phyloP scores from a whole-genome alignment of 37 sponge, comb jelly and placozoan genomes.

The Beroe forskalii region DNA sequence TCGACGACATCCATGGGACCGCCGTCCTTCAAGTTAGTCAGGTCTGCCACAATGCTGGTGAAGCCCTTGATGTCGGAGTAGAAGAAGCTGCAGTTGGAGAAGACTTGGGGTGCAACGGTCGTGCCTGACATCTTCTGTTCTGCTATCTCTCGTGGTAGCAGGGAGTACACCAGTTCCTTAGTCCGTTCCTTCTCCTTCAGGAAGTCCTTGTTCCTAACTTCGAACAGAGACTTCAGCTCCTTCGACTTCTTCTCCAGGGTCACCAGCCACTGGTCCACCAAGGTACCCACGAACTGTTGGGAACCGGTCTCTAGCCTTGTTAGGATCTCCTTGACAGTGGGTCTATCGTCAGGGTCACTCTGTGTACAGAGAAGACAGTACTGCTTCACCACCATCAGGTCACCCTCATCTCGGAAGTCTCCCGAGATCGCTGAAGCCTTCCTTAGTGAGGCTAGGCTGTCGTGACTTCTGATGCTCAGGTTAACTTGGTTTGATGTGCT shows the following conservation, averaged over 20 bases:
- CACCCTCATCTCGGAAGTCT: background rate
- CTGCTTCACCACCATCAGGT: background rate
- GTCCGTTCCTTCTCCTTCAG: slow-evolving; percentile 45
- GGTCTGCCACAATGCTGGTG: slow-evolving; percentile 50
- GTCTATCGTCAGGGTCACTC: background rate
- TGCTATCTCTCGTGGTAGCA: slow-evolving; percentile 36
- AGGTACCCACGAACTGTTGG: background rate
- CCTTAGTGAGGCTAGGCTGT: background rate
- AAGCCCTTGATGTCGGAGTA: slow-evolving; percentile 60
- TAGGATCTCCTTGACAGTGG: slow-evolving; percentile 25
- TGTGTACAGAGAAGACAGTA: background rate
- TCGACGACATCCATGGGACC: slow-evolving; percentile 62
- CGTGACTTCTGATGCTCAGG: background rate
- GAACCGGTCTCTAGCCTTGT: slow-evolving; percentile 2
- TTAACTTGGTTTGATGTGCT: background rate
- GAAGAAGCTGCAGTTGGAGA: slow-evolving; percentile 64
- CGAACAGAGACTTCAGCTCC: slow-evolving; percentile 25
- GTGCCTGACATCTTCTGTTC: slow-evolving; percentile 53
- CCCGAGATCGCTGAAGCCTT: background rate
- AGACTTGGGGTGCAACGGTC: slow-evolving; percentile 4
- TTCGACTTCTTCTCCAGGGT: slow-evolving; percentile 41
- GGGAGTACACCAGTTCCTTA: slow-evolving; percentile 32
- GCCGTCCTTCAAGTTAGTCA: background rate
- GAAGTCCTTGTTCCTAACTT: background rate
- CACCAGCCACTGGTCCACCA: slow-evolving; percentile 44